Percentiles rank a stretch among this genome's conserved stretches.
phyloP scores from a whole-genome alignment of 2,113 vertebrate species.

The Sialia sialis region DNA sequence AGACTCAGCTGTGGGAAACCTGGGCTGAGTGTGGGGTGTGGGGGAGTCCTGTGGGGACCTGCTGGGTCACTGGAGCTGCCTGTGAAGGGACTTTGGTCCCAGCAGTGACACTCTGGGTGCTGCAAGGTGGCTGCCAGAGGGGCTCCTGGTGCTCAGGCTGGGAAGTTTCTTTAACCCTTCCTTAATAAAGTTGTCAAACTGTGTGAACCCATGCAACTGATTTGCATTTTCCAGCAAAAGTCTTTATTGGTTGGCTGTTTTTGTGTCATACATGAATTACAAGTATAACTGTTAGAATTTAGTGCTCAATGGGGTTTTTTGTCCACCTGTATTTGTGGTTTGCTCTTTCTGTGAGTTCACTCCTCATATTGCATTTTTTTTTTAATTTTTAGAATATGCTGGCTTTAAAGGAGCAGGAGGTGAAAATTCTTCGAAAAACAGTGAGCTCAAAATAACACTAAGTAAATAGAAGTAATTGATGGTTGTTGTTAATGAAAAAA shows the following conservation, averaged over 20 bases:
- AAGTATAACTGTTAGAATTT: background rate
- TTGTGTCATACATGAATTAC: background rate
- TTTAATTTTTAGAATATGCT: background rate
- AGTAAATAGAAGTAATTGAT: background rate
- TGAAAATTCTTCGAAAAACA: background rate
- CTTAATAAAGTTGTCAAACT: background rate
- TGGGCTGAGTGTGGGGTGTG: background rate
- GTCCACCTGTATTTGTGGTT: background rate
- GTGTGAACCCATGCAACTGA: background rate
- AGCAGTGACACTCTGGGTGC: background rate
- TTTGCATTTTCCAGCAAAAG: background rate
- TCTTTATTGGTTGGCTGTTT: background rate
- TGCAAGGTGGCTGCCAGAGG: background rate
- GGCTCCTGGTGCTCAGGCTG: background rate
- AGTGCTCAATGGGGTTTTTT: background rate
- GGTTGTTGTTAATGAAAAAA: background rate
- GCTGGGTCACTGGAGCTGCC: background rate
- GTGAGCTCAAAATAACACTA: background rate
- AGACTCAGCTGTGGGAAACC: background rate
- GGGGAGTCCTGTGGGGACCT: no score
- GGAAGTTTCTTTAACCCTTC: background rate
- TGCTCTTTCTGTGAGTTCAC: background rate
- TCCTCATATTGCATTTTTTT: background rate
- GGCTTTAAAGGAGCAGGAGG: background rate
- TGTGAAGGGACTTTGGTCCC: background rate